A percentile compares a stretch with the other conserved stretches of the same genome.
Evolutionary conservation across 2,113 vertebrate genomes (phyloP).

Genomic region (Abramis brama): DNA sequence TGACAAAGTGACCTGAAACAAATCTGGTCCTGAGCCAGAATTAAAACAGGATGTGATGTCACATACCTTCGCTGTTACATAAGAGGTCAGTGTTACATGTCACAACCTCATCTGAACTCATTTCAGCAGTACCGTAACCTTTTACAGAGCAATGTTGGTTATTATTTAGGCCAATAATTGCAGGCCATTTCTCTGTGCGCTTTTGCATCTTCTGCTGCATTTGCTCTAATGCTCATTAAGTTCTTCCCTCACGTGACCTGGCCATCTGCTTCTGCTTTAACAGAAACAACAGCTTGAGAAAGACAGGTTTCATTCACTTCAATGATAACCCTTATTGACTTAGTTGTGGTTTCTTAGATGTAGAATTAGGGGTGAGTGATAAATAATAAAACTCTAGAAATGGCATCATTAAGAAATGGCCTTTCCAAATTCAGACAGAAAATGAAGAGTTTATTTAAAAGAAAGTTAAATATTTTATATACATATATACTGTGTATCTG

Average conservation of each 20-base stretch:
- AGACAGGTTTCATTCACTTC: background rate
- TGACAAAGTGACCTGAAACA: background rate
- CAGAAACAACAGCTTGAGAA: background rate
- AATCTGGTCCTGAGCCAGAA: background rate
- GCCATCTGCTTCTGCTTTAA: constrained; percentile 61
- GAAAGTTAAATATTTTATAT: too few relatives aligned
- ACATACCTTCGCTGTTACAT: background rate
- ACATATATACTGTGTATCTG: too few relatives aligned
- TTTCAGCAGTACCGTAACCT: background rate
- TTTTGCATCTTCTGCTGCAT: constrained; percentile 38
- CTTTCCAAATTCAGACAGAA: background rate
- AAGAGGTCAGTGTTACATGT: background rate
- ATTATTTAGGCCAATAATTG: constrained; percentile 7
- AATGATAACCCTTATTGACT: background rate
- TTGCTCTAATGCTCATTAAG: constrained; percentile 58
- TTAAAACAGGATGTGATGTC: constrained; percentile 37
- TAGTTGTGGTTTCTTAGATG: background rate
- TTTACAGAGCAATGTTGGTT: background rate
- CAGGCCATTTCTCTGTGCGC: background rate
- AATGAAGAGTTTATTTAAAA: too few relatives aligned
- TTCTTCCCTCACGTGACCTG: constrained; percentile 40
- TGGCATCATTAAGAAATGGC: background rate
- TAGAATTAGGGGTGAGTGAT: background rate
- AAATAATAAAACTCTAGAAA: background rate
- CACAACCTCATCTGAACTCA: background rate